Percentiles rank a stretch among this genome's conserved stretches.
Conservation (phyloP, 2,797 vertebrate species). For the Cuniculus paca region DNA sequence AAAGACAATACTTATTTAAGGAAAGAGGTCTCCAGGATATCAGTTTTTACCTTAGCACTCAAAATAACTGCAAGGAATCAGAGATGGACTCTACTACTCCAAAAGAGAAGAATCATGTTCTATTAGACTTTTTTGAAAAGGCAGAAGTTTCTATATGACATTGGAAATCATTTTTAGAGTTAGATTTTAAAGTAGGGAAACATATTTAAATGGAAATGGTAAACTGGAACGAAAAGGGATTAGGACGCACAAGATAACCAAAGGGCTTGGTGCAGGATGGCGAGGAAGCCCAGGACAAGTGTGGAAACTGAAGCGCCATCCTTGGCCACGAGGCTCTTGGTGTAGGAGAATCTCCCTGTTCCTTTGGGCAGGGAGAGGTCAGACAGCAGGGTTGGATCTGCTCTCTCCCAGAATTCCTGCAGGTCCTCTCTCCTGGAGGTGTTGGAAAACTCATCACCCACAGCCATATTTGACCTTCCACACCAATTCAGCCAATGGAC, state of each 20-base stretch:
- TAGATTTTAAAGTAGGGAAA: background rate
- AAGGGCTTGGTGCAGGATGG: too few species aligned
- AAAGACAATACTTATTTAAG: background rate
- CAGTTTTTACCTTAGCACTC: constrained; percentile 29
- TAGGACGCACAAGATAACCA: background rate
- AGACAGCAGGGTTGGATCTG: background rate
- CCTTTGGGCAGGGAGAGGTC: background rate
- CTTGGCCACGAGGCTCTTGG: background rate
- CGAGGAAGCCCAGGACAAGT: too few species aligned
- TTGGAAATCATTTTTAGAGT: background rate
- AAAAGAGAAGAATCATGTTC: background rate
- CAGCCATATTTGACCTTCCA: background rate
- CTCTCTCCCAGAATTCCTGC: background rate
- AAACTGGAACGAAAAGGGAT: background rate
- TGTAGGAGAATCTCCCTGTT: background rate
- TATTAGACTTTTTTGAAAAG: background rate
- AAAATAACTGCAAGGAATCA: background rate
- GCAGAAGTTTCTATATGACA: background rate
- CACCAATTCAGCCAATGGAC: background rate
- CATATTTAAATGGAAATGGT: background rate
- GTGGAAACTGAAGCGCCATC: accelerated
- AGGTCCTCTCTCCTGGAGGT: background rate
- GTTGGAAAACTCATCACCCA: background rate
- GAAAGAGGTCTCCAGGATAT: background rate
- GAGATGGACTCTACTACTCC: background rate